Conservation (phyloP, 2,797 vertebrate genomes). For the Coccyzus lansbergi region DNA sequence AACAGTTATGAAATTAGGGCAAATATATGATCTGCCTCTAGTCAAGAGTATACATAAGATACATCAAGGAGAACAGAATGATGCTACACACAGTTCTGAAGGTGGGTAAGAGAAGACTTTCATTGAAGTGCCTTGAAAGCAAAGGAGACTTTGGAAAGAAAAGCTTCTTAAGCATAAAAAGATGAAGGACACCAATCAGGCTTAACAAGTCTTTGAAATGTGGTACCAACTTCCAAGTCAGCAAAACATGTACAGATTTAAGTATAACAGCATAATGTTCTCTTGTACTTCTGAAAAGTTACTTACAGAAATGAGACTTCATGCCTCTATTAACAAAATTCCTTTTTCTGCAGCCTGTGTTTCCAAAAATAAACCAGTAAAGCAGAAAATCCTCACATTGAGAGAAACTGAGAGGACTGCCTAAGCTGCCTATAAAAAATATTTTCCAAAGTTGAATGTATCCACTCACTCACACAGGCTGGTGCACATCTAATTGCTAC, state of each 20-base stretch:
- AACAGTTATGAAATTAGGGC: neutral
- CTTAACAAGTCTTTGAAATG: slow-evolving; percentile 52
- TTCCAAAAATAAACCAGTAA: slow-evolving; percentile 33
- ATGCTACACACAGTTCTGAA: neutral
- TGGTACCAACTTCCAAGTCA: slow-evolving; percentile 21
- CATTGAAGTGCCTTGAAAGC: slow-evolving; percentile 51
- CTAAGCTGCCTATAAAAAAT: neutral
- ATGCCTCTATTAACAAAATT: neutral
- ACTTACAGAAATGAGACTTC: neutral
- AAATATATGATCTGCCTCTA: slow-evolving; percentile 18
- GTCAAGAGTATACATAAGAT: neutral
- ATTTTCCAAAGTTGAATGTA: neutral
- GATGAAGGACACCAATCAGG: slow-evolving; percentile 43
- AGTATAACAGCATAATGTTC: neutral
- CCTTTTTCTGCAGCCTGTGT: neutral
- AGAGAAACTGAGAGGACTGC: neutral
- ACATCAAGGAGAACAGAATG: neutral
- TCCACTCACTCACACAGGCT: neutral
- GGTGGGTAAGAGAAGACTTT: slow-evolving; percentile 2
- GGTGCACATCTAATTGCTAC: neutral
- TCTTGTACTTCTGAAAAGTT: neutral
- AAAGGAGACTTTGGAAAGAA: slow-evolving; percentile 23
- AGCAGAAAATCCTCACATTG: slow-evolving; percentile 23
- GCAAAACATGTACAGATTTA: slow-evolving; percentile 37
- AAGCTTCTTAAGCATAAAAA: slow-evolving; percentile 52